Evolutionary conservation across 2,888 invertebrate genomes (phyloP).

Genomic region (Colletes collaris): DNA sequence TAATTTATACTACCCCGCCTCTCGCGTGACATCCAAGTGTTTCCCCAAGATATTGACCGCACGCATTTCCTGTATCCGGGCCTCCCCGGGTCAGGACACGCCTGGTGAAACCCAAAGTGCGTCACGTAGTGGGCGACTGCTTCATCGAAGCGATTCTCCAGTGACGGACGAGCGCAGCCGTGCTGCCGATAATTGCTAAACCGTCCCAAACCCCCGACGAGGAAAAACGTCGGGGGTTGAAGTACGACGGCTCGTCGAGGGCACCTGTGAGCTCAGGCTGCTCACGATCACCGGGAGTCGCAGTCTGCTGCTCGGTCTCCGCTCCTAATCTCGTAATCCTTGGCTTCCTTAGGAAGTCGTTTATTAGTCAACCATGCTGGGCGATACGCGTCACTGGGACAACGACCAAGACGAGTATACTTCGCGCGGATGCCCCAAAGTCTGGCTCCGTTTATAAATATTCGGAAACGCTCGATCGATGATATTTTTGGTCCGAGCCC

Average conservation of each 20-base stretch:
- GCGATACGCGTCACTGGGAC: slow-evolving; percentile 67
- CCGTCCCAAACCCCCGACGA: slow-evolving; percentile 37
- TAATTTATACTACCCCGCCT: background rate
- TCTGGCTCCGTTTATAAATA: slow-evolving; percentile 57
- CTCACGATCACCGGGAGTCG: slow-evolving; percentile 55
- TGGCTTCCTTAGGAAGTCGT: slow-evolving; percentile 83
- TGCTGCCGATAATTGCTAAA: background rate
- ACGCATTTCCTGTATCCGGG: slow-evolving; percentile 38
- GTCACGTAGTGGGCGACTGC: slow-evolving; percentile 59
- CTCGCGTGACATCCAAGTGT: background rate
- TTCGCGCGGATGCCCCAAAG: slow-evolving; percentile 42
- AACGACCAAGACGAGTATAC: slow-evolving; percentile 52
- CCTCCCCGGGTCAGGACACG: background rate
- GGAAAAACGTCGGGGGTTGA: slow-evolving; percentile 67
- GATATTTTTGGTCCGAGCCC: slow-evolving; percentile 16
- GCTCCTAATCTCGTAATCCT: slow-evolving; percentile 82
- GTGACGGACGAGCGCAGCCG: slow-evolving; percentile 60
- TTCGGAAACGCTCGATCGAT: slow-evolving; percentile 37
- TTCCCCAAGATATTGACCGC: slow-evolving; percentile 23
- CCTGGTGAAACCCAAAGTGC: slow-evolving; percentile 58
- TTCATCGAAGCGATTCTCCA: slow-evolving; percentile 33
- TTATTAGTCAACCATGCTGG: slow-evolving; percentile 79
- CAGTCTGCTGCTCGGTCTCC: slow-evolving; percentile 57
- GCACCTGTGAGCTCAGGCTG: slow-evolving; percentile 76
- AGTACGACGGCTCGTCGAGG: slow-evolving; percentile 66